Evolutionary conservation across 2,888 invertebrate genomes (phyloP), one percentile per base, ranked within the genome.

Genomic region (Conistra vaccinii): DNA sequence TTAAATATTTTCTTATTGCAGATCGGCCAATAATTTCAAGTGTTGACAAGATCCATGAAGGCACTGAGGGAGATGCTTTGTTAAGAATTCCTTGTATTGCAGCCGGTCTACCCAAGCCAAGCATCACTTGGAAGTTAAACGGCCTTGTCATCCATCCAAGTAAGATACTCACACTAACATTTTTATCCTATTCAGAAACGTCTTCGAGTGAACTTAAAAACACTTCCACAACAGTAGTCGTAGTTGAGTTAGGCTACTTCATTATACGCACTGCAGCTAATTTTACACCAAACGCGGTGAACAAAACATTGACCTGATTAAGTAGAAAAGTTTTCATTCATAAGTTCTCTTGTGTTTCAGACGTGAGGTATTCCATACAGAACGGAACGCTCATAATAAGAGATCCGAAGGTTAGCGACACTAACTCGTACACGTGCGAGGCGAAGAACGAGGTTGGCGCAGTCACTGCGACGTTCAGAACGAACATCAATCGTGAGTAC

Each of bases 61-160:
- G 35, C 67, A 72, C 53, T 9, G 85, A 85, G n/a, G 85, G 82
- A 14, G 77, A 81, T n/a, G 42, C 68, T 9, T 9, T 29, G 4
- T 35, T 85, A 48, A 81, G 1, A 26, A 80, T 85, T 10, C 82
- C 82, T 35, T 85, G 85, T 42, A n/a, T 26, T 7, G 67, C 78
- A 29, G 58, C 60, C 1, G 85, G 85, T 61, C 14, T 70, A 0
- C 85, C 85, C 1, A 78, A 75, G 26, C 85, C 85, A 58, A 55
- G 3, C 1, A 77, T 84, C 9, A 72, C 66, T 39, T 85, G 85
- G 85, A 80, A n/a, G 29, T 10, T 75, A 14, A 35, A 74, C 3
- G 70, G 69, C 7, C 57, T 2, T 29, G 20, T 2, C 6, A 81
- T 81, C 9, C 26, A n/a, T 48, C 42, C 55, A 73, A 78, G n/a